Evolutionary conservation across 2,888 invertebrate genomes (phyloP), one percentile per base, ranked within the genome.

Genomic region (Artemia sinica): DNA sequence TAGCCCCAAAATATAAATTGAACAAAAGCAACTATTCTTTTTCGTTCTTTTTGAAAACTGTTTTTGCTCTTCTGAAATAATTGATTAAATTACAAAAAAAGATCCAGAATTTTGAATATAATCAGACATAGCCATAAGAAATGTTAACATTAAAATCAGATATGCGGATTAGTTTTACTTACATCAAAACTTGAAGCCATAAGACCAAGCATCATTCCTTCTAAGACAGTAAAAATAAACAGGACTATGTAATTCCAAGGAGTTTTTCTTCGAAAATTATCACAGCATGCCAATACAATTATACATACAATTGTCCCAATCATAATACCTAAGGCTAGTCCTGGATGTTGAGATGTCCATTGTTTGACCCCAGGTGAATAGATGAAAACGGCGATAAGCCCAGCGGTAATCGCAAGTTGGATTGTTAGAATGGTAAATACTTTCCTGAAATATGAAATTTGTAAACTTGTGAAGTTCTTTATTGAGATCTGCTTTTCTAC

Each of bases 231-330:
- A 79, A 96, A 95, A 10, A 94, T 76, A n/a, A 83, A 83, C 69
- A 96, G 82, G 77, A 93, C 87, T 71, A 96, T 87, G 78, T 89
- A 88, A 79, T 96, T 96, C 78, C 84, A 83, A 0, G 95, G 95
- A 49, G 86, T 83, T 73, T 85, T 86, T 67, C 95, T 84, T 49
- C 95, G 84, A 11, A 93, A 86, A 74, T 82, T 82, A 65, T 85
- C 85, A 77, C 93, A 95, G 77, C 95, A 96, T 4, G 89, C 86
- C 84, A 95, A 84, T 48, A 84, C 82, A 70, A 95, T 86, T 76
- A 94, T 79, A 8, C 87, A 83, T 1, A 89, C 85, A 72, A 95
- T 79, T 70, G 87, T 83, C 67, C 85, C 74, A 4, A 77, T 84
- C 72, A 87, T 79, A 4, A 86, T 84, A 1, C 86, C 78, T 83